phyloP scores from a whole-genome alignment of 2,113 vertebrate species.

The Syngnathus floridae region DNA sequence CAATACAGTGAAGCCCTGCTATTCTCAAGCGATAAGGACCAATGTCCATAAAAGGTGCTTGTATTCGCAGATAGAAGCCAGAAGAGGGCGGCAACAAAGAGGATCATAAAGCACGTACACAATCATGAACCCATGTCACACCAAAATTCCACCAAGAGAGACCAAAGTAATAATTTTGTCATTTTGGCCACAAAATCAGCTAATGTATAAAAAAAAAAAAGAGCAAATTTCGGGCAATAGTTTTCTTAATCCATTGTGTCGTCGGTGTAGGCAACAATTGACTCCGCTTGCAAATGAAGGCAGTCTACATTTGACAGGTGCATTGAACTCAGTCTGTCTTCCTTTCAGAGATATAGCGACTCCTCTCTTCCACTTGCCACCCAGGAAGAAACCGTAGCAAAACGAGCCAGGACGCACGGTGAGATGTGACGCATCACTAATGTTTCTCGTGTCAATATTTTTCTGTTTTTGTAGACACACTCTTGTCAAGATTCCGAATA shows the following conservation, averaged over 20 bases:
- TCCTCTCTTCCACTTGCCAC: conserved; percentile 49
- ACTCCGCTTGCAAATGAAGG: background rate
- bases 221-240: background rate
- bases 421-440: conserved; percentile 18
- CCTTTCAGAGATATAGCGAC: conserved; percentile 49
- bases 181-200: background rate
- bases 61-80: no score
- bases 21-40: no score
- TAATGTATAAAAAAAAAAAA: background rate
- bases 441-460: conserved; percentile 22
- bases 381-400: conserved; percentile 58
- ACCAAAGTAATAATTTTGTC: background rate
- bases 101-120: background rate
- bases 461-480: conserved; percentile 37
- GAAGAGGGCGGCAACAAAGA: no score
- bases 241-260: background rate
- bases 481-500: conserved; percentile 16
- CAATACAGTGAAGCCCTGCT: no score
- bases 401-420: conserved; percentile 66
- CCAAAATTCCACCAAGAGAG: background rate
- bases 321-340: conserved; percentile 1
- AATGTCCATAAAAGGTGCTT: no score
- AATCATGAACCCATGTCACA: background rate
- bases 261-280: background rate
- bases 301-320: background rate